Base-by-base conservation (phyloP, 2,888 invertebrate genomes). In the Dioctria linearis region DNA sequence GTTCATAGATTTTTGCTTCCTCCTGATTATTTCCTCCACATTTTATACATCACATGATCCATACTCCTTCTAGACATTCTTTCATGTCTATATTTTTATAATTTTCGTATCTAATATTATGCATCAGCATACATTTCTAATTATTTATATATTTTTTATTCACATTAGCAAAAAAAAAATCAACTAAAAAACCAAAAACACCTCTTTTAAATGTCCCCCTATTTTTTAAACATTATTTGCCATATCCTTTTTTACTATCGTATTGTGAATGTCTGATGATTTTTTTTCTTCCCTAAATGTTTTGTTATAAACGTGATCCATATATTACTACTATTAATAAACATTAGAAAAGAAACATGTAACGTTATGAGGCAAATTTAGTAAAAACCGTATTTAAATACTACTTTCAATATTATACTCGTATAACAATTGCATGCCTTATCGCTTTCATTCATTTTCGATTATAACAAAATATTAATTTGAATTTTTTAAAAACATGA, bases 351-450 rank as follows among this genome's bases (percentile, higher is more conserved):
- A 84, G 84, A 84, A 85, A 84, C 85, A 84, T 84, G 85, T 85
- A 85, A 86, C 84, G 85, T 86, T 85, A 85, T 85, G 85, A 85
- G 85, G 85, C 85, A 85, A 85, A 85, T 86, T 85, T 84, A 84
- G 83, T 82, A 83, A 81, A 76, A 80, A 82, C 82, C 81, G 82
- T 82, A 82, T 82, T 83, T 83, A 80, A 54, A 54, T 78, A 82
- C 73, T 79, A 80, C 82, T 83, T 82, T 83, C 80, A 79, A 46
- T 65, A 76, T 79, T 25, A 25, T 25, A 25, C 25, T 25, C 25
- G 76, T 73, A 73, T 71, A 79, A 75, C 80, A 79, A 80, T 80
- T 80, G 71, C 67, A 65, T 80, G 80, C 78, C 51, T 81, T 79
- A 80, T 78, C 79, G 82, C 78, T 83, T 80, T 82, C 81, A 54